Evolutionary conservation across 2,113 vertebrate genomes (phyloP), one percentile per base, ranked within the genome.

Genomic region (Falco punctatus): DNA sequence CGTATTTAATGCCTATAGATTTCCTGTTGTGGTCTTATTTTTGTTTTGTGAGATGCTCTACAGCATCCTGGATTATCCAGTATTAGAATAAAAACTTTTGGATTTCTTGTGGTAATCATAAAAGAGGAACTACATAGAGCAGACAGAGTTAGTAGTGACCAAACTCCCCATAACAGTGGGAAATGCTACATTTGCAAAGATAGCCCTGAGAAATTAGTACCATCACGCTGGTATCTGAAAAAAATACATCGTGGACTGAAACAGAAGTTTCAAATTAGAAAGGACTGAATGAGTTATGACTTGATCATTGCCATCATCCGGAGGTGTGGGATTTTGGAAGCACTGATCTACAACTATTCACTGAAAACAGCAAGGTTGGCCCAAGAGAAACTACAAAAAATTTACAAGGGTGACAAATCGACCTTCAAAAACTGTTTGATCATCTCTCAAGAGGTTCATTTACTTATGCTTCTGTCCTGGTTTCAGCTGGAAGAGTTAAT

Each of bases 101-200:
- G 6, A 65, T 82, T 75, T 35, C 23, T 75, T 40, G 24, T 1
- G 5, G 1, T 42, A 32, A 21, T 81, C 61, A n/a, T 15, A 33
- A 74, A 64, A 44, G 7, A 57, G 8, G 12, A 91, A 20, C 18
- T 11, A 20, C 26, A 48, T 1, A 35, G 51, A 67, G 18, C 69
- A 67, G 38, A 9, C 24, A 61, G 38, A 21, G 10, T 11, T 38
- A 38, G 38, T 38, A 38, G 20, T 46, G 35, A 42, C 13, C 23
- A 49, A 58, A 0, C 1, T 2, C 5, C 13, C 7, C 3, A 23
- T 3, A 15, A 8, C 0, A 46, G 5, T 7, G 24, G 9, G 24
- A 67, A 91, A 81, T 22, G 15, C 27, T 49, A 0, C 11, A 2
- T 38, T 61, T 87, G 27, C 2, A 28, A 64, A 81, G 26, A 38